A percentile compares a stretch with the other conserved stretches of the same genome.
Conservation (phyloP, 2,888 invertebrate genomes). For the Candidula unifasciata region DNA sequence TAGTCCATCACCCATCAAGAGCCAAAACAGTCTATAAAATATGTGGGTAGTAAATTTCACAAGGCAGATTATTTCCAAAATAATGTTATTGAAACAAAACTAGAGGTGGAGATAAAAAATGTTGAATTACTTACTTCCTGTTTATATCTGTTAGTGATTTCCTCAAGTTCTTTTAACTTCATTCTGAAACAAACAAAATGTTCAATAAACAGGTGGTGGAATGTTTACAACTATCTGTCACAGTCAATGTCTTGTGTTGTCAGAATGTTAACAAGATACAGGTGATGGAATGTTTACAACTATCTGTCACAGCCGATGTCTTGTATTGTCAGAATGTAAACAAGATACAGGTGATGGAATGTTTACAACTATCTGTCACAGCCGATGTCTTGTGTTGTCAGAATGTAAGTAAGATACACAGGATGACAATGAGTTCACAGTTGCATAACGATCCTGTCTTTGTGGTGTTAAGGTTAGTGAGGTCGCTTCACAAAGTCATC, state of each 20-base stretch:
- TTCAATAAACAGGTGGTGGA: background rate
- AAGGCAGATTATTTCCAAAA: background rate
- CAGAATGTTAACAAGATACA: background rate
- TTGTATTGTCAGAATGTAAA: too few relatives aligned
- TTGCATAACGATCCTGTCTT: too few relatives aligned
- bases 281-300: background rate
- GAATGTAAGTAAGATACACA: background rate
- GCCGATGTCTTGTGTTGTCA: too few relatives aligned
- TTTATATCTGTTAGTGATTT: constrained; percentile 73
- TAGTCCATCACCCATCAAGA: too few relatives aligned
- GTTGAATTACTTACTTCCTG: constrained; percentile 65
- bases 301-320: too few relatives aligned
- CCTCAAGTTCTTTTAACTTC: constrained; percentile 73
- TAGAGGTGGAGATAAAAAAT: background rate
- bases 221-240: background rate
- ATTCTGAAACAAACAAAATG: constrained; percentile 38
- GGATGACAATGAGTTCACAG: too few relatives aligned
- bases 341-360: background rate
- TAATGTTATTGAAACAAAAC: background rate
- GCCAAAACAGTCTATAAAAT: too few relatives aligned
- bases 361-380: background rate
- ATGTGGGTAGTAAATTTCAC: too few relatives aligned
- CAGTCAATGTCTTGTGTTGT: too few relatives aligned
- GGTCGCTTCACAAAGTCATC: too few relatives aligned
- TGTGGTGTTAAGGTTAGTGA: too few relatives aligned